Evolutionary conservation across 30 jellyfish, hydroid and myxozoan genomes (phyloP).

Genomic region (Chrysaora quinquecirrha): DNA sequence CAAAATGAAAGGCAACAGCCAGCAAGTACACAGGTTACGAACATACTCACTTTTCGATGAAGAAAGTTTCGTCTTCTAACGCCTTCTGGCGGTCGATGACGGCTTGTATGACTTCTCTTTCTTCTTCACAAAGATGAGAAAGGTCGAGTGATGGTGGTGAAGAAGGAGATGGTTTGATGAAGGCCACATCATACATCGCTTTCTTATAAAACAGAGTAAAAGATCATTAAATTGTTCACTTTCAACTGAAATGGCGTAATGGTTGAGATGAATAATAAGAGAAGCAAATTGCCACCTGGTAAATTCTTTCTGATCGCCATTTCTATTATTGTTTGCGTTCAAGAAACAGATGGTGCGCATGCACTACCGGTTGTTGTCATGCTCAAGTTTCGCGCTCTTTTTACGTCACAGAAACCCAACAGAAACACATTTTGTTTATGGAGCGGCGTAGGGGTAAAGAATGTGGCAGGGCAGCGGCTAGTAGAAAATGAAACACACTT

Average conservation of each 20-base stretch:
- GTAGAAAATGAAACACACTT: too few species aligned
- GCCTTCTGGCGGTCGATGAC: constrained; percentile 93
- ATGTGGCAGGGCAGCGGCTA: too few species aligned
- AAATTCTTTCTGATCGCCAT: constrained; percentile 66
- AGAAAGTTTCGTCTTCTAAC: constrained; percentile 71
- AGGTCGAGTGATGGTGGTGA: constrained; percentile 78
- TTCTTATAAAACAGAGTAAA: constrained; percentile 18
- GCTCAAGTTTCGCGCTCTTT: too few species aligned
- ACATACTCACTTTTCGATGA: constrained; percentile 68
- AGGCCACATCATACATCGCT: constrained; percentile 54
- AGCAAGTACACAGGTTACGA: too few species aligned
- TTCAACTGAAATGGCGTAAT: constrained; percentile 65
- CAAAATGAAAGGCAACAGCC: too few species aligned
- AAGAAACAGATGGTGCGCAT: constrained; percentile 54
- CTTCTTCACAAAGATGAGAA: constrained; percentile 89
- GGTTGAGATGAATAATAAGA: constrained; percentile 34
- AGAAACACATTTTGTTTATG: too few species aligned
- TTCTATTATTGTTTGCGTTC: constrained; percentile 47
- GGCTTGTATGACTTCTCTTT: constrained; percentile 68
- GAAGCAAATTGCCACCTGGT: constrained; percentile 73
- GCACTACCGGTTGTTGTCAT: too few species aligned
- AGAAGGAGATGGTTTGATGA: neutral
- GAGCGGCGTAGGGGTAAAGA: too few species aligned
- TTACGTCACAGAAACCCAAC: too few species aligned
- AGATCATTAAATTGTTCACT: constrained; percentile 66